Evolutionary conservation across 2,113 vertebrate genomes (phyloP).

Genomic region (Austrofundulus limnaeus): DNA sequence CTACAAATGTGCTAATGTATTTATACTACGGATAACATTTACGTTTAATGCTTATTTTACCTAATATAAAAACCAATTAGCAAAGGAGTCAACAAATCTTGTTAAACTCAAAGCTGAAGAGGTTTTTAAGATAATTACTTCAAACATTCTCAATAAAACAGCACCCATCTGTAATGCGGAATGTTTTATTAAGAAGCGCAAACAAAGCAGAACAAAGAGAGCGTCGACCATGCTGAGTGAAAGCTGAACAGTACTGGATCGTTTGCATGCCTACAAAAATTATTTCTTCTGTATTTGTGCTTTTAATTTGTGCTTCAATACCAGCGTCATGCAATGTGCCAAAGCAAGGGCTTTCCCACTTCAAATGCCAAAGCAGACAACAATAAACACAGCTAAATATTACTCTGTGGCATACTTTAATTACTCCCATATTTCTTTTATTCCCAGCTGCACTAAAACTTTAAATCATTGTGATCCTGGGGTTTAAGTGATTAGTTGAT

Average conservation of each 20-base stretch:
- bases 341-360: slow-evolving; percentile 37
- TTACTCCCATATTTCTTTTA: too few species aligned
- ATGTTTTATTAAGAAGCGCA: slow-evolving; percentile 22
- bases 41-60: background rate
- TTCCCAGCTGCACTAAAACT: background rate
- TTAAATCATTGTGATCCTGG: background rate
- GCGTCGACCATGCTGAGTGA: slow-evolving; percentile 20
- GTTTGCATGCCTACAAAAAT: slow-evolving; percentile 26
- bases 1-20: background rate
- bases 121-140: slow-evolving; percentile 34
- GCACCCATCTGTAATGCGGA: background rate
- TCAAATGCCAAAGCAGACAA: background rate
- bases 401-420: too few species aligned
- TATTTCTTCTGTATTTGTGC: background rate
- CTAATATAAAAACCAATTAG: background rate
- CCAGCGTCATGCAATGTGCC: slow-evolving; percentile 41
- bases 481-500: background rate
- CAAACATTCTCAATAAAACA: slow-evolving; percentile 9
- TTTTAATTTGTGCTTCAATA: slow-evolving; percentile 11
- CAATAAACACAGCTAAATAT: background rate
- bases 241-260: slow-evolving; percentile 17
- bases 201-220: slow-evolving; percentile 29
- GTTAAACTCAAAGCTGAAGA: slow-evolving; percentile 13
- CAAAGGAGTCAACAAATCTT: slow-evolving; percentile 3
- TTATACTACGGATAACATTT: background rate